Base-by-base conservation (phyloP, 2,113 vertebrate genomes). In the Hippocampus abdominalis region DNA sequence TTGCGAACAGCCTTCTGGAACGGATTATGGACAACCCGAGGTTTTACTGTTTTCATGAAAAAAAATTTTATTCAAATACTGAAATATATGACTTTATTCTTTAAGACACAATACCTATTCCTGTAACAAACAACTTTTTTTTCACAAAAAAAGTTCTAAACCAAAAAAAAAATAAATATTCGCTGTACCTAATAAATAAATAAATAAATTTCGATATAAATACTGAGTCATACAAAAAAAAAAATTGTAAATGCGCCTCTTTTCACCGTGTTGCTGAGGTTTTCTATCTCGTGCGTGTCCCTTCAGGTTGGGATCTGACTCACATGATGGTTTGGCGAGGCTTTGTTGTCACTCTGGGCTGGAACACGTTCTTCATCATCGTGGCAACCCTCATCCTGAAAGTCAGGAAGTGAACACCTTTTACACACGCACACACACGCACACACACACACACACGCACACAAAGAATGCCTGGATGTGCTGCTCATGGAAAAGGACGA, bases 311-410 rank as follows among this genome's bases (percentile, higher is more conserved):
- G 92, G 91, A 73, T 72, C 25, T 94, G 66, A 82, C 88, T 11
- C 84, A 27, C 18, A 90, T 92, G 90, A 91, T 93, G 88, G 93
- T 93, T 71, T 94, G 92, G 93, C 83, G 91, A 54, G 92, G 91
- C 46, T 93, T 94, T 3, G 89, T 82, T 0, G 88, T 92, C 75
- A 92, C 92, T 25, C 71, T 94, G 25, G 92, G 90, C 49, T 93
- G 93, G 91, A 94, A 91, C 84, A 89, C 88, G 0, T 93, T 93
- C 88, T 94, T 93, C 86, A 74, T 94, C 66, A 74, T 93, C 78
- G 71, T 93, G 73, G 92, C 92, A 15, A 94, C 91, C 0, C 75
- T 93, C 83, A 93, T 94, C 84, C 67, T 93, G 23, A 93, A 93
- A 79, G 80, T 94, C 48, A 88, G 91, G 77, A 90, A 80, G 11